These are phyloP conservation scores for Cactoblastis cactorum DNA, from an alignment of 2,888 invertebrate genomes.

Conservation along the genomic window DNA sequence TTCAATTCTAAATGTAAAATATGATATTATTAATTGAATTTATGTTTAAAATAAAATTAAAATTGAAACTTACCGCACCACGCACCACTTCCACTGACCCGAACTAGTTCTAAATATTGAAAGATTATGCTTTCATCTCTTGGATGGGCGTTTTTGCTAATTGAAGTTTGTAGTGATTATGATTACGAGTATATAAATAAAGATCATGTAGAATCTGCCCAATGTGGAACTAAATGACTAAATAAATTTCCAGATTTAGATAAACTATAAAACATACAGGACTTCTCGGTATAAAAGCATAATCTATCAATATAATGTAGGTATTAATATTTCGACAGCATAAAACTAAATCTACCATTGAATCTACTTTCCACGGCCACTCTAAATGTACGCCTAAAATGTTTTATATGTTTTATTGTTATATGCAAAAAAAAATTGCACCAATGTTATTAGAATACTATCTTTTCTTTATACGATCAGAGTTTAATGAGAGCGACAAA, in stretches of 20 bases:
- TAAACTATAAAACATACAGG: too few species aligned
- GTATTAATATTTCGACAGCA: background rate
- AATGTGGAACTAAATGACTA: too few species aligned
- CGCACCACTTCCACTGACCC: slow-evolving; percentile 56
- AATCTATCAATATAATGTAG: slow-evolving; percentile 3
- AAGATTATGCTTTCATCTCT: slow-evolving; percentile 11
- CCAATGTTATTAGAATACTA: too few species aligned
- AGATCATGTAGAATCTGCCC: too few species aligned
- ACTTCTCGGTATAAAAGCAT: background rate
- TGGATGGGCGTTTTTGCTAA: background rate
- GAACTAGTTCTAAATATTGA: slow-evolving; percentile 14
- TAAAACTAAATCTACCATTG: slow-evolving; percentile 9
- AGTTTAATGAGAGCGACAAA: background rate
- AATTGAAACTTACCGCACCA: slow-evolving; percentile 69
- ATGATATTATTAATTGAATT: slow-evolving; percentile 12
- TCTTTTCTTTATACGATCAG: too few species aligned
- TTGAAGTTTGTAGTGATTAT: too few species aligned
- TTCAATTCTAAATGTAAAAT: background rate
- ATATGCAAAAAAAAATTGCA: too few species aligned
- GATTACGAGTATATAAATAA: too few species aligned
- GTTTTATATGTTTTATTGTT: too few species aligned
- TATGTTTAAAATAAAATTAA: slow-evolving; percentile 26
- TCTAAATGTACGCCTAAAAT: background rate
- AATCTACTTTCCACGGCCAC: slow-evolving; percentile 4
- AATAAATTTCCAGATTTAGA: too few species aligned